phyloP scores from a whole-genome alignment of 2,113 vertebrate species.

The Paralichthys olivaceus region DNA sequence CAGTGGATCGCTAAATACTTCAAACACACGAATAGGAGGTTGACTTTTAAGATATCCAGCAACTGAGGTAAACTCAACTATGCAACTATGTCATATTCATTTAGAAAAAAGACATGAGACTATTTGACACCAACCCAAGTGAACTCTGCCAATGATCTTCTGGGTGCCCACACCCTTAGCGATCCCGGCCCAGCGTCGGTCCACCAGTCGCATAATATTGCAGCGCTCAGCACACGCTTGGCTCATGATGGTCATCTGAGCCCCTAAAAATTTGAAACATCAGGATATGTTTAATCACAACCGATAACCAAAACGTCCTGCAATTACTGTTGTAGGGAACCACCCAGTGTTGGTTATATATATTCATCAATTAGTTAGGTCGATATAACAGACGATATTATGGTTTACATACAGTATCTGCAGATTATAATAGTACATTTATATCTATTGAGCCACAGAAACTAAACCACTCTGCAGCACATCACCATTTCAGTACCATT shows the following conservation, averaged over 20 bases:
- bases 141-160: constrained; percentile 98
- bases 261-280: constrained; percentile 81
- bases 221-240: constrained; percentile 97
- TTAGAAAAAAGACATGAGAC: background rate
- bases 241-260: constrained; percentile 99
- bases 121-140: constrained; percentile 86
- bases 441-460: background rate
- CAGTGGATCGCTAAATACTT: too few relatives aligned
- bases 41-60: background rate
- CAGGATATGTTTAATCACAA: background rate
- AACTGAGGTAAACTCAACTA: background rate
- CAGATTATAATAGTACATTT: background rate
- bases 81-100: background rate
- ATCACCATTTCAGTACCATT: too few relatives aligned
- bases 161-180: constrained; percentile 98
- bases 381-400: background rate
- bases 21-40: background rate
- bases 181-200: constrained; percentile 97
- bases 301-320: too few relatives aligned
- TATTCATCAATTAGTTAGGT: too few relatives aligned
- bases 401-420: background rate
- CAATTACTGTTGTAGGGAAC: background rate
- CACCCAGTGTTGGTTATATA: too few relatives aligned
- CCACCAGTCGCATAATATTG: constrained; percentile 98
- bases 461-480: background rate